Conservation (phyloP, 1,140 invertebrate genomes). For the Phthorimaea operculella region DNA sequence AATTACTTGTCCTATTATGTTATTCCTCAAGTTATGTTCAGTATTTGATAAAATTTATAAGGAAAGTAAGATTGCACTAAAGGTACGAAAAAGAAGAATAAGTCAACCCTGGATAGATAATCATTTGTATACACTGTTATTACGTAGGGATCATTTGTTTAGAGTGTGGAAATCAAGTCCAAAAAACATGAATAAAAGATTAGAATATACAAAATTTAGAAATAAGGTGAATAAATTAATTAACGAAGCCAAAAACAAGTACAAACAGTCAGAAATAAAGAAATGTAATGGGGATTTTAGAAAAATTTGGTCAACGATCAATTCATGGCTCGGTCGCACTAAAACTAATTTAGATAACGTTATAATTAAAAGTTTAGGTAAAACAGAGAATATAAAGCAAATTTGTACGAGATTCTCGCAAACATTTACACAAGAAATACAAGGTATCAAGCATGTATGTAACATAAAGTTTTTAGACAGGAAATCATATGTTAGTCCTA, state of each 20-base stretch:
- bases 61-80: no score
- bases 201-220: constrained; percentile 24
- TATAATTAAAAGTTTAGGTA: constrained; percentile 19
- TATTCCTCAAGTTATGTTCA: no score
- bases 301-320: constrained; percentile 13
- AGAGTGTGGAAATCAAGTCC: constrained; percentile 19
- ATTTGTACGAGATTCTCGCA: constrained; percentile 15
- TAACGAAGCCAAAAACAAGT: constrained; percentile 24
- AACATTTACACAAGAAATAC: constrained; percentile 18
- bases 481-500: no score
- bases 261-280: constrained; percentile 15
- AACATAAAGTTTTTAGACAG: neutral
- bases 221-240: constrained; percentile 24
- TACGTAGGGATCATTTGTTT: constrained; percentile 16
- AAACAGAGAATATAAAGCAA: constrained; percentile 11
- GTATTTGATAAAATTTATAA: no score
- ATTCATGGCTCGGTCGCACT: constrained; percentile 19
- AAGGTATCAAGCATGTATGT: constrained; percentile 17
- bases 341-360: constrained; percentile 15
- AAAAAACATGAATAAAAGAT: constrained; percentile 17
- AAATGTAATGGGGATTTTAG: constrained; percentile 16
- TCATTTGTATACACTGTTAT: constrained; percentile 8
- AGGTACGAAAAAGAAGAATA: no score
- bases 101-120: no score
- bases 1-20: no score